phyloP scores from a whole-genome alignment of 2,113 vertebrate species.

The Lota lota region DNA sequence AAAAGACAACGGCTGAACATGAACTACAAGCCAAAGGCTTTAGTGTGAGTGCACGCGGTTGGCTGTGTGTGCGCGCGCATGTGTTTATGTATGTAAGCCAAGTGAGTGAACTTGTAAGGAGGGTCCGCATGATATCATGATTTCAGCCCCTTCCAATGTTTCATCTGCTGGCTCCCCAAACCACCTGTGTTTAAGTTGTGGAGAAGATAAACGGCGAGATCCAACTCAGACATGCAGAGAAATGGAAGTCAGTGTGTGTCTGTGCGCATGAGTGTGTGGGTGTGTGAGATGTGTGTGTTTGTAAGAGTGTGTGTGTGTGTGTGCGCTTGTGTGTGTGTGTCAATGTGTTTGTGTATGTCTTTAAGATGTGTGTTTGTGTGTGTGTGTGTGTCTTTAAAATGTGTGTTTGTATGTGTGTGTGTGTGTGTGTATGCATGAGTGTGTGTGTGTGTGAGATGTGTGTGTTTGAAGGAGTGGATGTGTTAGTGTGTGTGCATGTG shows the following conservation, averaged over 20 bases:
- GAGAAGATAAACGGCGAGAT: conserved; percentile 58
- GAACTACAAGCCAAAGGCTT: no score
- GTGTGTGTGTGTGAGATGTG: no score
- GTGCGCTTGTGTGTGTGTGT: conserved; percentile 36
- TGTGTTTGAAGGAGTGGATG: no score
- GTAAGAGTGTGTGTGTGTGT: conserved; percentile 12
- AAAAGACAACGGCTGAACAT: background rate
- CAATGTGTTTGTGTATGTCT: conserved; percentile 15
- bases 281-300: conserved; percentile 1
- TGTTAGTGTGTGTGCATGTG: no score
- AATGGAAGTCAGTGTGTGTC: conserved; percentile 34
- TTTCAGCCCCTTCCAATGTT: conserved; percentile 41
- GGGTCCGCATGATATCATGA: conserved; percentile 39
- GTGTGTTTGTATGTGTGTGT: conserved; percentile 28
- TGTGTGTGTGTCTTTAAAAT: conserved; percentile 7
- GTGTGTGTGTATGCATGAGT: no score
- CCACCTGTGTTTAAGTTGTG: conserved; percentile 70
- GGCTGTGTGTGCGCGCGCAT: background rate
- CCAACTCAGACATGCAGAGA: conserved; percentile 43
- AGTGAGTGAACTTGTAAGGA: conserved; percentile 12
- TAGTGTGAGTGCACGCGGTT: background rate
- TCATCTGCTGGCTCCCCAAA: conserved; percentile 52
- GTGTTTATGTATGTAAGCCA: conserved; percentile 13
- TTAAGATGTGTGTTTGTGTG: conserved; percentile 10
- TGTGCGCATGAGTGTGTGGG: conserved; percentile 25